phyloP scores from a whole-genome alignment of 1,140 invertebrate species.

The Halotydeus destructor region DNA sequence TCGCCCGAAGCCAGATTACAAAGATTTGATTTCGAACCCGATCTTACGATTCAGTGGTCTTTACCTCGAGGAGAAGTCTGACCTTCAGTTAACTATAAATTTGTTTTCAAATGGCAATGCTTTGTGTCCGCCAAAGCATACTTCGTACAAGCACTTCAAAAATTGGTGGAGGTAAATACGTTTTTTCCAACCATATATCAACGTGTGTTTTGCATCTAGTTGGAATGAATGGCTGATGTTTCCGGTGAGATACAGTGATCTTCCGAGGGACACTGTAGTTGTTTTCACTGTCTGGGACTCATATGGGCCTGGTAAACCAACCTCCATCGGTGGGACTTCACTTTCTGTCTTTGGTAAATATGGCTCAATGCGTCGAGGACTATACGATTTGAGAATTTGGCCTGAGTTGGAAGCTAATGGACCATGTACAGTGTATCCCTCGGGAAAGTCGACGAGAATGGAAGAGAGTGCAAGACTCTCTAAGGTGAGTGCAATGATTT shows the following conservation, averaged over 20 bases:
- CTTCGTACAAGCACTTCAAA: slow-evolving; percentile 79
- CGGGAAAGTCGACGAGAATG: slow-evolving; percentile 54
- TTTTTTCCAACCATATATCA: slow-evolving; percentile 7
- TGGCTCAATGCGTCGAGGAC: slow-evolving; percentile 32
- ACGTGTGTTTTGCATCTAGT: slow-evolving; percentile 15
- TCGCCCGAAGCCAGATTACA: slow-evolving; percentile 58
- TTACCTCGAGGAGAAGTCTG: slow-evolving; percentile 52
- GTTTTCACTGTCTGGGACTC: slow-evolving; percentile 83
- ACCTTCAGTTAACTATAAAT: slow-evolving; percentile 67
- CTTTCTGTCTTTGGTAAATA: slow-evolving; percentile 80
- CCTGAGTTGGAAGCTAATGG: slow-evolving; percentile 43
- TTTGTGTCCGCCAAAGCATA: slow-evolving; percentile 65
- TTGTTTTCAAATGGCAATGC: slow-evolving; percentile 60
- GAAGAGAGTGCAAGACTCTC: slow-evolving; percentile 70
- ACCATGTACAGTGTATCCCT: slow-evolving; percentile 41
- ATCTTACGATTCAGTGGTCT: slow-evolving; percentile 74
- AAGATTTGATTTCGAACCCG: slow-evolving; percentile 62
- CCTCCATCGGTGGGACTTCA: slow-evolving; percentile 69
- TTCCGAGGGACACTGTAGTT: slow-evolving; percentile 70
- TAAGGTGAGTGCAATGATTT: slow-evolving; percentile 30
- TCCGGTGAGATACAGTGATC: slow-evolving; percentile 72
- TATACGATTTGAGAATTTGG: slow-evolving; percentile 34
- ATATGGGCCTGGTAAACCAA: slow-evolving; percentile 53
- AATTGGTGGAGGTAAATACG: slow-evolving; percentile 67
- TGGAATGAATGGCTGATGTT: slow-evolving; percentile 96